Evolutionary conservation across 2,113 vertebrate species (phyloP).

Genomic region (Porphyrio hochstetteri): DNA sequence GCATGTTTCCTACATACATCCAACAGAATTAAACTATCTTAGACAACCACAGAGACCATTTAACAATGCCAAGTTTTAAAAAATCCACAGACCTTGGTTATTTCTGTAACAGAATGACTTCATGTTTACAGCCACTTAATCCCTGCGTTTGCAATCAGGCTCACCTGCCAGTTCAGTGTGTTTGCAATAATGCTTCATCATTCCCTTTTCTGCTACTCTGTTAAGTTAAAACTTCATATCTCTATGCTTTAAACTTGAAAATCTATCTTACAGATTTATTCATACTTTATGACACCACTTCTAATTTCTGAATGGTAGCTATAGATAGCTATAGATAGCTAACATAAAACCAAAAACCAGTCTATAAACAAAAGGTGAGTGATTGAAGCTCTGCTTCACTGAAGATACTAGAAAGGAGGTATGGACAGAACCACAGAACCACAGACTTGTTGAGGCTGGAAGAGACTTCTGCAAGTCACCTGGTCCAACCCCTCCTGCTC

Average conservation of each 20-base stretch:
- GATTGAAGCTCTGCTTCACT: neutral
- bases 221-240: neutral
- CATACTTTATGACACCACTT: rapidly evolving
- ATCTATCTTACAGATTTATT: neutral
- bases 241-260: neutral
- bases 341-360: neutral
- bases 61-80: neutral
- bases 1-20: neutral
- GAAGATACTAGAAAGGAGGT: neutral
- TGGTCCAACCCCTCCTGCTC: rapidly evolving
- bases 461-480: neutral
- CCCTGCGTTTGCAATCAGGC: neutral
- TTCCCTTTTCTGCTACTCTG: neutral
- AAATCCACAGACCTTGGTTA: neutral
- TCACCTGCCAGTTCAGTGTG: neutral
- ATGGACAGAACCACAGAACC: neutral
- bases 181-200: neutral
- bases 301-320: neutral
- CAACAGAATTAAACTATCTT: neutral
- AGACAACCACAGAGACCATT: neutral
- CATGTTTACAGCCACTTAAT: neutral
- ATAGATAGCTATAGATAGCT: neutral
- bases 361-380: neutral
- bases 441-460: neutral
- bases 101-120: neutral